Conservation (phyloP, 1,140 invertebrate genomes). For the Drosophila ohnishii region DNA sequence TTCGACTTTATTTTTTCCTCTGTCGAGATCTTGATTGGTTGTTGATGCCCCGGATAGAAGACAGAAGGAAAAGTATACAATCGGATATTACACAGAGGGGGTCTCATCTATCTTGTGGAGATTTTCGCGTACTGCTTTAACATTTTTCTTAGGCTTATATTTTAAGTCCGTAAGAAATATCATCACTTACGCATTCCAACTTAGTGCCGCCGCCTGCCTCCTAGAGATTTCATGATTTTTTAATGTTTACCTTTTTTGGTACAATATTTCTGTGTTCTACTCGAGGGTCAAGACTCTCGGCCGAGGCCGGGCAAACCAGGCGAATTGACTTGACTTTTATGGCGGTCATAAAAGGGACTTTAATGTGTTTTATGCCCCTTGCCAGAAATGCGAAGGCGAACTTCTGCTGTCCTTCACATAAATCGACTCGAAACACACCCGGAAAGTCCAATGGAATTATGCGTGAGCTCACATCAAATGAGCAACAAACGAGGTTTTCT, state of each 20-base stretch:
- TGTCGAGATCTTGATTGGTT: slow-evolving; percentile 8
- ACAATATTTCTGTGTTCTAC: slow-evolving; percentile 26
- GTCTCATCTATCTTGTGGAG: slow-evolving; percentile 29
- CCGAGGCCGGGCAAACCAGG: slow-evolving; percentile 7
- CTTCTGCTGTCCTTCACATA: slow-evolving; percentile 60
- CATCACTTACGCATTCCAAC: slow-evolving; percentile 22
- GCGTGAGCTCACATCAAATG: slow-evolving; percentile 61
- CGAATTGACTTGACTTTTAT: slow-evolving; percentile 77
- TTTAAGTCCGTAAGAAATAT: slow-evolving; percentile 34
- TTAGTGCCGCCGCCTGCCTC: slow-evolving; percentile 2
- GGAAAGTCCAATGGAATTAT: slow-evolving; percentile 55
- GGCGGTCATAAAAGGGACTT: slow-evolving; percentile 71
- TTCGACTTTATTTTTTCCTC: background rate
- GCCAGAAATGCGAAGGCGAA: slow-evolving; percentile 31
- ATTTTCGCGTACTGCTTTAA: slow-evolving; percentile 19
- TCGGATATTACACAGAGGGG: slow-evolving; percentile 23
- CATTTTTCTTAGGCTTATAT: slow-evolving; percentile 11
- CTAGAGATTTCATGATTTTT: slow-evolving; percentile 53
- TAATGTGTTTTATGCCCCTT: slow-evolving; percentile 71
- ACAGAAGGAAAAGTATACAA: background rate
- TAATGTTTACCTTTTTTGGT: slow-evolving; percentile 45
- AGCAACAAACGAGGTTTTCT: slow-evolving; percentile 48
- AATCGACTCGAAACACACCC: slow-evolving; percentile 55
- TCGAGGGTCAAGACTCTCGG: slow-evolving; percentile 39
- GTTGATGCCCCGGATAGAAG: background rate